Base-by-base conservation (phyloP, 2,113 vertebrate genomes). In the Argyrosomus japonicus region DNA sequence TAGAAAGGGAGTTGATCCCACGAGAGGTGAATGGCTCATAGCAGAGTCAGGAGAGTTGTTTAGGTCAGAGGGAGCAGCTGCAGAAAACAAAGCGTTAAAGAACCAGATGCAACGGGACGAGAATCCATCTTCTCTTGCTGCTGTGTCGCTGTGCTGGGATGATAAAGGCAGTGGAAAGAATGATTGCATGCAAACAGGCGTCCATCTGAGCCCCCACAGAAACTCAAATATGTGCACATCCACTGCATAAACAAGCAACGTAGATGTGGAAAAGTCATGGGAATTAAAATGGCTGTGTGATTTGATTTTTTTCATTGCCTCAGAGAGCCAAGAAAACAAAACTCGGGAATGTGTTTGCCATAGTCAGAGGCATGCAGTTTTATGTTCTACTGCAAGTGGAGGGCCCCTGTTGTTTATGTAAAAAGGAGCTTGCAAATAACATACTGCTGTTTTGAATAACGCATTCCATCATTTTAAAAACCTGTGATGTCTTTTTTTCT, bases 51-150 rank as follows among this genome's bases (percentile, higher is more conserved):
- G 53, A 40, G 61, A 63, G 69, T 32, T 32, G 54, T 54, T 81
- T 48, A 43, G 86, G 82, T 87, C 77, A 67, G 70, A 78, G 63
- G 60, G 62, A 83, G 76, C 71, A 86, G 84, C 82, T 86, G 82
- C 68, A 85, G 77, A 90, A 74, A 78, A 75, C 45, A 87, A 83
- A 77, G 72, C 43, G 25, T 86, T 88, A 84, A 72, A 79, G 68
- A 81, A 56, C 69, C 81, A 80, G 87, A 88, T 67, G 75, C 75
- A 61, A 68, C 10, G 29, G 50, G 70, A 74, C 77, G 80, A 82
- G 75, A 90, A 92, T 91, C 89, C 75, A 94, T 93, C 88, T 86
- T 78, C 78, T 58, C 68, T 84, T 47, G 6, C 53, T 12, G 14
- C 68, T 47, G 81, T 51, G 85, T 73, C 32, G 14, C 88, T 93